Percentiles rank a stretch among this genome's conserved stretches.
Conservation (phyloP, 2,888 invertebrate genomes). For the Tenodera sinensis region DNA sequence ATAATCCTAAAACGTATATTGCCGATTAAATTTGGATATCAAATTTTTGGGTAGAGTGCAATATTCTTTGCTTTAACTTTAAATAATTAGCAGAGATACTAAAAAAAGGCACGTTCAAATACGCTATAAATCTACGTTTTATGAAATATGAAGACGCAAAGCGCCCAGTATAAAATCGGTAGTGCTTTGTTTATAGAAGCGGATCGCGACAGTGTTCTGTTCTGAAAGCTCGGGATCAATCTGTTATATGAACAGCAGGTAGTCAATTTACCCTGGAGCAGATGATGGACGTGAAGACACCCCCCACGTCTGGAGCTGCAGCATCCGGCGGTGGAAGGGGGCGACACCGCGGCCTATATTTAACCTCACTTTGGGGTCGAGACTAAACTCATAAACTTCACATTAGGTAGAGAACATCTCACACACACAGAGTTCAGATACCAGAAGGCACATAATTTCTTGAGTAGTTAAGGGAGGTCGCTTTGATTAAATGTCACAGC, state of each 20-base stretch:
- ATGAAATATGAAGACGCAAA: too few relatives aligned
- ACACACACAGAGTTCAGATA: not conserved
- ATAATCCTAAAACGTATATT: too few relatives aligned
- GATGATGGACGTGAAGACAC: not conserved
- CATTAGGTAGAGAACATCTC: not conserved
- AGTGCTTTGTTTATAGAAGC: too few relatives aligned
- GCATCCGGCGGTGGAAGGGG: not conserved
- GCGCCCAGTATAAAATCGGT: too few relatives aligned
- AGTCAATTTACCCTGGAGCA: not conserved
- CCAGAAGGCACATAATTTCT: not conserved
- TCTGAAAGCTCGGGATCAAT: not conserved
- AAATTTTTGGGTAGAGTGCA: too few relatives aligned
- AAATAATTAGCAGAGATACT: too few relatives aligned
- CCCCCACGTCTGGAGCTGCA: not conserved
- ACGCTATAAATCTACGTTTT: too few relatives aligned
- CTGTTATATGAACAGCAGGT: not conserved
- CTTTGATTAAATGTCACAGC: not conserved
- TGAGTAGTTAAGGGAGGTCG: not conserved
- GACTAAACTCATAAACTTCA: not conserved
- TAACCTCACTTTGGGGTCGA: not conserved
- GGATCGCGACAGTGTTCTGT: too few relatives aligned
- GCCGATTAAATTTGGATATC: too few relatives aligned
- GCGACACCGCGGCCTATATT: not conserved
- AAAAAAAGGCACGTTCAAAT: too few relatives aligned
- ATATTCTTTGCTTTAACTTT: too few relatives aligned